Percentiles rank a stretch among this genome's conserved stretches.
Evolutionary conservation across 2,113 vertebrate species (phyloP).

Genomic region (Podilymbus podiceps): DNA sequence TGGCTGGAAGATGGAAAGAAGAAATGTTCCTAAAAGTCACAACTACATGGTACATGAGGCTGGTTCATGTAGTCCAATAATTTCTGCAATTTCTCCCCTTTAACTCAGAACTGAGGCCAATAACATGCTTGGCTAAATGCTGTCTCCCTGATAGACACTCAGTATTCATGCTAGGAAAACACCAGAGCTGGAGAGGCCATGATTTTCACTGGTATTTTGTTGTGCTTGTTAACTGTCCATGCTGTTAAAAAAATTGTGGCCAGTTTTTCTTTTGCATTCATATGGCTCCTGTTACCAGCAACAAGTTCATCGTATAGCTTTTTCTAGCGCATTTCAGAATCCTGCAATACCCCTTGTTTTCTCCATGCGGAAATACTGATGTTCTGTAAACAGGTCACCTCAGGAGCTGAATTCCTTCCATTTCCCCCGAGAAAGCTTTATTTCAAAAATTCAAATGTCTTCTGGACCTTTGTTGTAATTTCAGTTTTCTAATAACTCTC

Average conservation of each 20-base stretch:
- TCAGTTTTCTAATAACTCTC: neutral
- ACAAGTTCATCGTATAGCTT: neutral
- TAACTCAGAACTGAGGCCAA: neutral
- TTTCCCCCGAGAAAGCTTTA: neutral
- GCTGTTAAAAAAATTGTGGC: neutral
- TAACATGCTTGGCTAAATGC: neutral
- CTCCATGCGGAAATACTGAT: neutral
- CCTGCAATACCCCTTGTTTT: neutral
- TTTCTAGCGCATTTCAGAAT: neutral
- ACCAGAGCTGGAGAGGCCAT: neutral
- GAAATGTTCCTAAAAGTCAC: neutral
- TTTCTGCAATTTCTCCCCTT: neutral
- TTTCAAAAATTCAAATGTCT: neutral
- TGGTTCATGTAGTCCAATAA: neutral
- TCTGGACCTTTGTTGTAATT: neutral
- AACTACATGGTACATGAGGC: neutral
- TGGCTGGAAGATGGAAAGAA: neutral
- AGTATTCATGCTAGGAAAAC: neutral
- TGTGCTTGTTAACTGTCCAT: neutral
- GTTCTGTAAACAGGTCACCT: neutral
- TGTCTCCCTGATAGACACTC: neutral
- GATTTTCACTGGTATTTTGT: neutral
- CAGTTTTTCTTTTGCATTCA: neutral
- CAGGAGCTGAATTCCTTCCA: neutral
- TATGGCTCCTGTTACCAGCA: neutral